Percentiles rank a stretch among this genome's conserved stretches.
Evolutionary conservation across 2,888 invertebrate genomes (phyloP).

Genomic region (Lithophane socia): DNA sequence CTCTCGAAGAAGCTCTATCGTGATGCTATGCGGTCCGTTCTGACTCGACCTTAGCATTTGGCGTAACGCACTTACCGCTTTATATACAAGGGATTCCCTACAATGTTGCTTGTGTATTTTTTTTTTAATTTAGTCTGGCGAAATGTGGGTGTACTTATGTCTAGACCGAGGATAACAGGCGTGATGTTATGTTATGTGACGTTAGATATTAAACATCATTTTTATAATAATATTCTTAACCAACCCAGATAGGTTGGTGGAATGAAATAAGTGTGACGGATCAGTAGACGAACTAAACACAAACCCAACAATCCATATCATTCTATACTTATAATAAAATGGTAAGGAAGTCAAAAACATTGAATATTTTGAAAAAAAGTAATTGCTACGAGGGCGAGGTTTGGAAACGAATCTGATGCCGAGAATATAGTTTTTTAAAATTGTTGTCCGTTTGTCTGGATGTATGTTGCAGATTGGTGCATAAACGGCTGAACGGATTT

Average conservation of each 20-base stretch:
- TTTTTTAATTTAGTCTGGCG: neutral
- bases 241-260: neutral
- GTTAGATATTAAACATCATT: neutral
- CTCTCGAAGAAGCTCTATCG: slow-evolving; percentile 70
- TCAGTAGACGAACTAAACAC: neutral
- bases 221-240: neutral
- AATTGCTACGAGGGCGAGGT: too few relatives aligned
- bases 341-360: too few relatives aligned
- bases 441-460: too few relatives aligned
- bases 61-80: slow-evolving; percentile 47
- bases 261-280: neutral
- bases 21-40: slow-evolving; percentile 78
- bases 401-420: too few relatives aligned
- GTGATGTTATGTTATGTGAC: neutral
- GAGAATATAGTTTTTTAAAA: too few relatives aligned
- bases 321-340: too few relatives aligned
- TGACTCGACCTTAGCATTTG: slow-evolving; percentile 83
- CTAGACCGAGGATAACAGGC: neutral
- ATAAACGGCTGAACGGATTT: too few relatives aligned
- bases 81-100: slow-evolving; percentile 41
- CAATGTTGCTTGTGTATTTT: slow-evolving; percentile 13
- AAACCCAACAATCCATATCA: neutral
- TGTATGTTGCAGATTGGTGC: too few relatives aligned
- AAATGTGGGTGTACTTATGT: neutral
- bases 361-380: too few relatives aligned